A percentile compares a stretch with the other conserved stretches of the same genome.
These are phyloP conservation scores for Sciurus carolinensis DNA, from an alignment of 2,797 vertebrate species.

Conservation along the genomic window DNA sequence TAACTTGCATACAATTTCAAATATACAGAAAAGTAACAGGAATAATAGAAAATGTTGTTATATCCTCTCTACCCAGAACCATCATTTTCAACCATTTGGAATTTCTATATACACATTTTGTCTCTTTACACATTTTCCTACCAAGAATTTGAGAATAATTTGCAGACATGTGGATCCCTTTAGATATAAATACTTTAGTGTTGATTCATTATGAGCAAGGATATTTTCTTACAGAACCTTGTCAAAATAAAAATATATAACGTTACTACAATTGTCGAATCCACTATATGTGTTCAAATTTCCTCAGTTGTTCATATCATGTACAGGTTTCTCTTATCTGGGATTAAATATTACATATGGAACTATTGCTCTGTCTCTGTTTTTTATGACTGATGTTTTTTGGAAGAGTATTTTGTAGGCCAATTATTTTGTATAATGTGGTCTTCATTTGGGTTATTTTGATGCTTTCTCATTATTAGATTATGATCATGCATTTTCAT, in stretches of 20 bases:
- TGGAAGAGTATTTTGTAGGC: neutral
- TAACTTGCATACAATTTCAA: constrained; percentile 37
- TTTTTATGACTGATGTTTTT: neutral
- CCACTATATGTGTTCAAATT: neutral
- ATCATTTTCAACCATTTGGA: neutral
- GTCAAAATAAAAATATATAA: constrained; percentile 44
- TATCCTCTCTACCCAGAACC: neutral
- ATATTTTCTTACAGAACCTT: neutral
- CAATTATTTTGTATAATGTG: constrained; percentile 8
- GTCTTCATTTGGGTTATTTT: neutral
- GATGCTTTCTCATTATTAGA: constrained; percentile 19
- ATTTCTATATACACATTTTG: neutral
- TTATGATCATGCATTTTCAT: neutral
- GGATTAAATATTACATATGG: constrained; percentile 18
- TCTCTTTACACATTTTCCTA: neutral
- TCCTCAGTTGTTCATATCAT: neutral
- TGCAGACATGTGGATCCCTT: neutral
- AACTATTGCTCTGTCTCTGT: neutral
- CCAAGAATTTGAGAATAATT: constrained; percentile 14
- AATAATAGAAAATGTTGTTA: neutral
- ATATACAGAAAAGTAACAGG: neutral
- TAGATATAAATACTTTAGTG: neutral
- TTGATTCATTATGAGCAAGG: neutral
- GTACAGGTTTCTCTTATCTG: neutral
- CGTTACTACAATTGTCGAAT: neutral